Base-by-base conservation (phyloP, 2,888 invertebrate species). In the Gymnocheta viridis region DNA sequence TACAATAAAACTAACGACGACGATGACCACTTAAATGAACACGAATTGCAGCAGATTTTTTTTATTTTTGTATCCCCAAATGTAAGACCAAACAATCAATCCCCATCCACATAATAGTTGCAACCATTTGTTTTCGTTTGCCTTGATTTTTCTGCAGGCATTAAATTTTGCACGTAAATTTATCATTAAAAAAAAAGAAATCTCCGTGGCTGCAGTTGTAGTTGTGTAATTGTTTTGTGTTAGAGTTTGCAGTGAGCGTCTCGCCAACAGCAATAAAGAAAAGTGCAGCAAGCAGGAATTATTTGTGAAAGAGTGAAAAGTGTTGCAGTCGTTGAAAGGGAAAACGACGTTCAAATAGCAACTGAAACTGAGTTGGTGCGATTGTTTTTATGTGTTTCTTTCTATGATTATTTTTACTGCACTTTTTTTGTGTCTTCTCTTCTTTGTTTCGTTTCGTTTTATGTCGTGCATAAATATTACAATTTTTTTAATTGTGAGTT, bases 291-390 rank as follows among this genome's bases (percentile, higher is more conserved):
- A 41, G 54, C 35, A n/a, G n/a, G n/a, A n/a, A n/a, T n/a, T n/a
- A 19, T 77, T 66, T 58, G 66, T 29, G n/a, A 17, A 58, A 80
- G 58, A 58, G 73, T 38, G 49, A 60, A 69, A 69, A 69, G 67
- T 49, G 49, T 66, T 66, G 62, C 64, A 60, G 44, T 77, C 67
- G 83, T 85, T 86, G 85, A 86, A 86, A 86, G 86, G 82, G 86
- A 86, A 86, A 86, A 85, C 86, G 41, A 62, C 60, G 35, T 19
- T n/a, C 12, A 38, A 44, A 66, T 44, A 24, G 10, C 60, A 72
- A 72, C n/a, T 41, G 24, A 77, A 76, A 66, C 10, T 7, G 5
- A 70, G 12, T 82, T 58, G 67, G 27, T 67, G 58, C 35, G 38
- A 17, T 70, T 70, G 47, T 56, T 41, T 83, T 77, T 29, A 79